A percentile compares a stretch with the other conserved stretches of the same genome.
These are phyloP conservation scores for Ophiothrix spiculata DNA, from an alignment of 35 echinoderm and acorn worm species.

Conservation along the genomic window DNA sequence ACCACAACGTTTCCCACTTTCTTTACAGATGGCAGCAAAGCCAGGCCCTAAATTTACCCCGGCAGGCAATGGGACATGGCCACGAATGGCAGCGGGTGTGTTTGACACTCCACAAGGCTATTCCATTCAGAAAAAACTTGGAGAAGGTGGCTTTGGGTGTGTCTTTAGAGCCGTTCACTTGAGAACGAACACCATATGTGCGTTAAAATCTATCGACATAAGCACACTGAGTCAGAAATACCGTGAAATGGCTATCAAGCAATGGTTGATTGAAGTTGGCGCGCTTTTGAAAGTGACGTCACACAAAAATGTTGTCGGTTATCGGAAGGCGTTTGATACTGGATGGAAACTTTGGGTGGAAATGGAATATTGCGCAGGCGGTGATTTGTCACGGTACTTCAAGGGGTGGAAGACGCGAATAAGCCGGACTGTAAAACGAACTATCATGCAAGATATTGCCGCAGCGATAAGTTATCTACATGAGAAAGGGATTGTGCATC, in stretches of 20 bases:
- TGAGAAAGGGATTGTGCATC: neutral
- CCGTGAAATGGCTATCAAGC: neutral
- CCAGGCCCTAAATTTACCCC: too few species aligned
- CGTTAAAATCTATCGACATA: neutral
- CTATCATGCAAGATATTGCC: neutral
- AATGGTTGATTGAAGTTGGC: neutral
- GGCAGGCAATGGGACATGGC: too few species aligned
- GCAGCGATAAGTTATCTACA: neutral
- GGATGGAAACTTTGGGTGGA: neutral
- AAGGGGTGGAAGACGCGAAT: neutral
- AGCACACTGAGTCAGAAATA: neutral
- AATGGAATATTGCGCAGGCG: neutral
- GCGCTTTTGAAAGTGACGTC: neutral
- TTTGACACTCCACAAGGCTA: neutral
- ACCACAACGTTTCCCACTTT: too few species aligned
- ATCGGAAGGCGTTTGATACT: neutral
- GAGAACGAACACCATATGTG: neutral
- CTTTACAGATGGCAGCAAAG: too few species aligned
- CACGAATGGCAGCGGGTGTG: too few species aligned
- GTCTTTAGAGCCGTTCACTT: neutral
- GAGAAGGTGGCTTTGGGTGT: neutral
- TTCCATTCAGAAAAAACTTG: neutral
- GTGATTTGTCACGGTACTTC: neutral
- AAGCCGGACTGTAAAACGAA: neutral
- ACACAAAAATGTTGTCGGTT: neutral